Evolutionary conservation across 2,113 vertebrate species (phyloP), one percentile per base, ranked within the genome.

Genomic region (Excalfactoria chinensis): DNA sequence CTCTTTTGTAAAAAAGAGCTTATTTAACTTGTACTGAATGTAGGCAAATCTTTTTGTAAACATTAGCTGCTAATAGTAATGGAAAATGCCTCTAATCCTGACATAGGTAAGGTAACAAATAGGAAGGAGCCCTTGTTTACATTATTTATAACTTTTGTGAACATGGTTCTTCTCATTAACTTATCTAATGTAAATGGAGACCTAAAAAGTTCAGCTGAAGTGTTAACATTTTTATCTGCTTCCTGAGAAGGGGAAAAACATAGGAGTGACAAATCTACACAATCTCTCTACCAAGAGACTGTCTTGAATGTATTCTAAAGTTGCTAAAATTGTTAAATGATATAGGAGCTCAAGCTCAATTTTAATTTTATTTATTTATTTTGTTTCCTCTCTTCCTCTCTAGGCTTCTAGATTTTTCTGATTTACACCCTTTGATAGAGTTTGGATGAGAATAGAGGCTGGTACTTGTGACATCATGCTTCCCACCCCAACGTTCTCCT

Each of bases 21-120:
- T 90, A 11, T 80, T 96, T 91, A 79, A 86, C 79, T 86, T 88
- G 44, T 86, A 62, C 46, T 79, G 73, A 89, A 83, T 84, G 62
- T 7, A 63, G 81, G 13, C 10, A 86, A 88, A 92, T 81, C 62
- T 93, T 63, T 90, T 37, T 77, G 68, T 80, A 93, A 95, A 88
- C 46, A 73, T 8, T n/a, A 60, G 20, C 30, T 89, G 48, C 32
- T 88, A 64, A 74, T 26, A 84, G 26, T 90, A 84, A 89, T 16
- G n/a, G 67, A 93, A 92, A 79, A 95, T 30, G 11, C n/a, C 76
- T 92, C 68, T 83, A 87, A 91, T 87, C 43, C 44, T 1, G 2
- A 59, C 64, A 62, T 30, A 51, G 83, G 63, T 69, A 53, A 69
- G 41, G 73, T 77, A 83, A 79, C 44, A 84, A 75, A 75, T 22